A percentile compares a stretch with the other conserved stretches of the same genome.
Evolutionary conservation across 2,888 invertebrate species (phyloP).

Genomic region (Carabus problematicus): DNA sequence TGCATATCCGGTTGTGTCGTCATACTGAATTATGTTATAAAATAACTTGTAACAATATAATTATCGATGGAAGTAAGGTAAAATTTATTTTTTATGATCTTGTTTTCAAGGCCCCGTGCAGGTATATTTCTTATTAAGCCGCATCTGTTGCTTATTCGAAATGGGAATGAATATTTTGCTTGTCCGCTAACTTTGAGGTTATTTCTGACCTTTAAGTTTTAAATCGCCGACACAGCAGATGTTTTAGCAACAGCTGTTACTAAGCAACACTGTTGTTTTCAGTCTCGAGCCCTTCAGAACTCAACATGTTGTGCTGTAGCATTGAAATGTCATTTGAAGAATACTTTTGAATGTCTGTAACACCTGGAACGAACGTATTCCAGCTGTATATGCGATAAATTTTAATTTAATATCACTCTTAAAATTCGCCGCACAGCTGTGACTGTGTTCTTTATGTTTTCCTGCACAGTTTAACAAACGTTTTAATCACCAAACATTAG

Average conservation of each 20-base stretch:
- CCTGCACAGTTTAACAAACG: too few species aligned
- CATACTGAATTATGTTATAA: too few species aligned
- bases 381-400: background rate
- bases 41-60: too few species aligned
- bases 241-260: slow-evolving; percentile 14
- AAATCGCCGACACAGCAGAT: slow-evolving; percentile 7
- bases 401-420: too few species aligned
- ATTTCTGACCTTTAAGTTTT: slow-evolving; percentile 7
- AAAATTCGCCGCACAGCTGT: too few species aligned
- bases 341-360: too few species aligned
- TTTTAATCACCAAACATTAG: too few species aligned
- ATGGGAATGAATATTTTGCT: background rate
- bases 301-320: too few species aligned
- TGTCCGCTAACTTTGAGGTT: background rate
- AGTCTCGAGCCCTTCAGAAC: background rate
- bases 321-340: background rate
- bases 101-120: slow-evolving; percentile 13
- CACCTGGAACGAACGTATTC: background rate
- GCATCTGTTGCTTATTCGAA: background rate
- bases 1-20: too few species aligned
- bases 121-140: slow-evolving; percentile 4
- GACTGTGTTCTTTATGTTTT: too few species aligned
- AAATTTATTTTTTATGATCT: background rate
- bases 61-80: too few species aligned
- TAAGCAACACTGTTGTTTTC: background rate